Conservation (phyloP, 2,888 invertebrate species). For the Macrosoma leucophasiata region DNA sequence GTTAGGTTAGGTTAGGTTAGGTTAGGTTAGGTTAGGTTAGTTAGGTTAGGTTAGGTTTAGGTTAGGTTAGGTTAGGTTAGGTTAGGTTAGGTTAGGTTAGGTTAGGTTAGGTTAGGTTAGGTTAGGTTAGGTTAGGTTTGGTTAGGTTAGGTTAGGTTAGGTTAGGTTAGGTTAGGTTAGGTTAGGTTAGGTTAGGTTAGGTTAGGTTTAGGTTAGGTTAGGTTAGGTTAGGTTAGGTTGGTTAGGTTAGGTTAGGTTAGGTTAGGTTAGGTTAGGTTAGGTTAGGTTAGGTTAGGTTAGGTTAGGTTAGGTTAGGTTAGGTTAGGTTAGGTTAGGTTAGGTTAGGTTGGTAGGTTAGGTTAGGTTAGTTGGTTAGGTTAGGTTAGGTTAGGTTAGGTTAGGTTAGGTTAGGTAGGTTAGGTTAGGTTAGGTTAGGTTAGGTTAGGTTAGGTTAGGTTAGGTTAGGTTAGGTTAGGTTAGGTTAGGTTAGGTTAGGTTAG, state of each 20-base stretch:
- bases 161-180: slow-evolving; percentile 22
- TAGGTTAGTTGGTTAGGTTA: slow-evolving; percentile 3
- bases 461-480: slow-evolving; percentile 4
- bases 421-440: slow-evolving; percentile 4
- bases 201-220: slow-evolving; percentile 15
- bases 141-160: slow-evolving; percentile 19
- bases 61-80: slow-evolving; percentile 16
- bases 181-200: slow-evolving; percentile 21
- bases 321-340: slow-evolving; percentile 4
- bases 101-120: slow-evolving; percentile 18
- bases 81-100: slow-evolving; percentile 18
- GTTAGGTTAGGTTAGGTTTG: slow-evolving; percentile 16
- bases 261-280: slow-evolving; percentile 4
- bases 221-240: not conserved
- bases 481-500: slow-evolving; percentile 4
- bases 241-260: slow-evolving; percentile 4
- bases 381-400: slow-evolving; percentile 4
- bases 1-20: slow-evolving; percentile 20
- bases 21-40: slow-evolving; percentile 16
- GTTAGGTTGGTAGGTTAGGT: slow-evolving; percentile 3
- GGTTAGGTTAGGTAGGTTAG: slow-evolving; percentile 4
- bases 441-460: slow-evolving; percentile 4
- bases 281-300: slow-evolving; percentile 4
- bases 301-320: slow-evolving; percentile 4
- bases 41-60: slow-evolving; percentile 13